phyloP scores from a whole-genome alignment of 2,113 vertebrate species.

The Dendropsophus ebraccatus region DNA sequence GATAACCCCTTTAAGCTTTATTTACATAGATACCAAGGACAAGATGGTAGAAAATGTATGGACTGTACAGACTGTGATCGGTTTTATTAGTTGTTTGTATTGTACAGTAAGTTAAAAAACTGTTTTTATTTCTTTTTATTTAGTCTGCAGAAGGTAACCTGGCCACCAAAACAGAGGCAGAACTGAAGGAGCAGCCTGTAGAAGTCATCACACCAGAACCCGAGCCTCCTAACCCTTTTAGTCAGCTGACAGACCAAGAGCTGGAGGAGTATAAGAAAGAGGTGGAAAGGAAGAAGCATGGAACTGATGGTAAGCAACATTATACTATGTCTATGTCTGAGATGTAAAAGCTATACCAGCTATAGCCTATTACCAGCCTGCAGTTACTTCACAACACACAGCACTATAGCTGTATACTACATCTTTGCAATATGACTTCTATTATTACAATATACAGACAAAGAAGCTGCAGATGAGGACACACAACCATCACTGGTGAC shows the following conservation, averaged over 20 bases:
- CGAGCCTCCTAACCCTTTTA: slow-evolving; percentile 93
- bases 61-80: too few relatives aligned
- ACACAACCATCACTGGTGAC: slow-evolving; percentile 62
- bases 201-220: slow-evolving; percentile 72
- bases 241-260: slow-evolving; percentile 93
- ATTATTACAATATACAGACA: slow-evolving; percentile 53
- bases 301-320: slow-evolving; percentile 76
- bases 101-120: neutral
- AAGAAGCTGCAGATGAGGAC: slow-evolving; percentile 63
- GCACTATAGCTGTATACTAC: neutral
- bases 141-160: slow-evolving; percentile 85
- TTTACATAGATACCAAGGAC: too few relatives aligned
- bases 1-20: too few relatives aligned
- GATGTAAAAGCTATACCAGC: too few relatives aligned
- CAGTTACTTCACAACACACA: neutral
- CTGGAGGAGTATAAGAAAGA: slow-evolving; percentile 95
- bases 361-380: too few relatives aligned
- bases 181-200: slow-evolving; percentile 65
- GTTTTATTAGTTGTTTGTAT: too few relatives aligned
- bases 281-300: slow-evolving; percentile 90
- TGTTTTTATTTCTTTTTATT: slow-evolving; percentile 3
- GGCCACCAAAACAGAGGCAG: slow-evolving; percentile 64
- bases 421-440: neutral
- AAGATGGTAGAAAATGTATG: too few relatives aligned
- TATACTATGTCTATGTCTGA: too few relatives aligned